Percentiles rank a stretch among this genome's conserved stretches.
Evolutionary conservation across 2,113 vertebrate genomes (phyloP).

Genomic region (Orientallactaga bullata): DNA sequence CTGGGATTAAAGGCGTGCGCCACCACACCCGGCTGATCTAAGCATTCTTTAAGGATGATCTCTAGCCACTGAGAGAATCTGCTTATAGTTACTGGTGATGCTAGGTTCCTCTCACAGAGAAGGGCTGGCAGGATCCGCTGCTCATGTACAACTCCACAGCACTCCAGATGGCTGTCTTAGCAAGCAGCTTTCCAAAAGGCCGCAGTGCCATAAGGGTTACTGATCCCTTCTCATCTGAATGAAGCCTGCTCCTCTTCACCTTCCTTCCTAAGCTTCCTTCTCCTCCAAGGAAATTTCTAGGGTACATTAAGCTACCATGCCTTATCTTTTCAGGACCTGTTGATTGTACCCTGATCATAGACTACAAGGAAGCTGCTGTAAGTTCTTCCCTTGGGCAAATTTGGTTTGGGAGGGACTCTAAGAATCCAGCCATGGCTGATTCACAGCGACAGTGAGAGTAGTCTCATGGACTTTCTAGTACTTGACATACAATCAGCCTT

Average conservation of each 20-base stretch:
- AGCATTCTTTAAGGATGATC: background rate
- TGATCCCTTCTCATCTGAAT: background rate
- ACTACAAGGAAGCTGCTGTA: background rate
- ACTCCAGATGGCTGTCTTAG: background rate
- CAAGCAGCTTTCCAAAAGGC: background rate
- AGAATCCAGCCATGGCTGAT: background rate
- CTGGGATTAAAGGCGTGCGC: too few species aligned
- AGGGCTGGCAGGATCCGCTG: background rate
- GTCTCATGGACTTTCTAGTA: background rate
- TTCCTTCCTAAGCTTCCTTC: background rate
- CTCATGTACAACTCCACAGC: background rate
- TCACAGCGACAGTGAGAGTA: background rate
- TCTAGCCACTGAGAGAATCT: background rate
- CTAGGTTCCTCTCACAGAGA: background rate
- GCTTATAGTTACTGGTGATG: background rate
- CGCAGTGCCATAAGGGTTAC: background rate
- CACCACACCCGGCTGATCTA: too few species aligned
- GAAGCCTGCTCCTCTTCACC: background rate
- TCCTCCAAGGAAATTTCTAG: background rate
- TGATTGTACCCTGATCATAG: background rate
- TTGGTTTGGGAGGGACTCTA: background rate
- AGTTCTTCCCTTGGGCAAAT: background rate
- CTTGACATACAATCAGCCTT: background rate
- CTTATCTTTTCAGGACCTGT: background rate
- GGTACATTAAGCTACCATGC: background rate